Evolutionary conservation across 2,797 vertebrate genomes (phyloP), one percentile per base, ranked within the genome.

Genomic region (Pterois miles): DNA sequence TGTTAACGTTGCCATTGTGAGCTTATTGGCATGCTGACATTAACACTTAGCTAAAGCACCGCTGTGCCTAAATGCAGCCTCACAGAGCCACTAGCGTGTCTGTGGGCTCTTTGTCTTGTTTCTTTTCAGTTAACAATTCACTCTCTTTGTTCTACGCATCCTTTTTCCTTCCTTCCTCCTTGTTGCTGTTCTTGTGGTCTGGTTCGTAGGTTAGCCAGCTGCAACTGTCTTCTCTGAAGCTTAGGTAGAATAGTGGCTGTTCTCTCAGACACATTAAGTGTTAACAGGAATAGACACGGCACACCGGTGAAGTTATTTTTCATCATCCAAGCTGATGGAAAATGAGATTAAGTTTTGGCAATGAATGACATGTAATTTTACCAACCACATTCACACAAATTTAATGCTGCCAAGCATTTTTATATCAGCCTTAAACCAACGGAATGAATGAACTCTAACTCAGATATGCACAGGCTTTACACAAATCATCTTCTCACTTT

Each of bases 301-400:
- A 54, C 13, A 20, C 71, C 50, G 34, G 22, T 81, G 63, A 57
- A 59, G 65, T 58, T 76, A 20, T 52, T 71, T 65, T 58, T 60
- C 40, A 48, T 76, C 38, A 54, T 75, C 6, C 33, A 52, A 65
- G 63, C 16, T 79, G 53, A 64, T 74, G 20, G 56, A 65, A 69
- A 60, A 71, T 71, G 57, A 80, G 56, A 71, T 70, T 59, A 71
- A 81, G 68, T 36, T 64, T 48, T 74, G 57, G 60, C 40, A 75
- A 66, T 20, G 52, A 76, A 46, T 84, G 65, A 68, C 54, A 58
- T 71, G 62, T 81, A 80, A 90, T 87, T n/a, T 50, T 87, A 85
- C 68, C 34, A 54, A 62, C 79, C 66, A 50, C 60, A 78, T 74
- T 77, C 59, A 65, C 58, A 68, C 64, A 82, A 65, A 79, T 86